Percentiles rank a stretch among this genome's conserved stretches.
These are phyloP conservation scores for Verasper variegatus DNA, from an alignment of 2,113 vertebrate species.

Conservation along the genomic window DNA sequence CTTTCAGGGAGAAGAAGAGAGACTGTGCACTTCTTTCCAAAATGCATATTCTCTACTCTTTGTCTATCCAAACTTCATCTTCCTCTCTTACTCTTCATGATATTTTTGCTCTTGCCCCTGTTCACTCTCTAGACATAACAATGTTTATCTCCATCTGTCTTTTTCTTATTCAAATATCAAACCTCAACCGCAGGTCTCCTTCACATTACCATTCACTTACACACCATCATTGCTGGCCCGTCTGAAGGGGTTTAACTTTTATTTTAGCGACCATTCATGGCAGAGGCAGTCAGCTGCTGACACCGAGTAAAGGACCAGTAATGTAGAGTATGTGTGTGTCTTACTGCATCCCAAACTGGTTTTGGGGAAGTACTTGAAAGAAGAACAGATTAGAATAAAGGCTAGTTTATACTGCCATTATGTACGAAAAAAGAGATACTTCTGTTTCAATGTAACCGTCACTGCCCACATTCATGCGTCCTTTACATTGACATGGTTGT, in stretches of 20 bases:
- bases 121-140: not conserved
- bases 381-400: not conserved
- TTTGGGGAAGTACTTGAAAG: not conserved
- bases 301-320: not conserved
- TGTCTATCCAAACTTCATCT: constrained; percentile 10
- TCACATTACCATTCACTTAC: not conserved
- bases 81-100: not conserved
- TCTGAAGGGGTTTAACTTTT: constrained; percentile 2
- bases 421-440: too few species aligned
- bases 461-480: too few species aligned
- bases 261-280: constrained; percentile 4
- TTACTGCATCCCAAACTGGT: not conserved
- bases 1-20: constrained; percentile 43
- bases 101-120: not conserved
- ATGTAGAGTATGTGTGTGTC: not conserved
- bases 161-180: not conserved
- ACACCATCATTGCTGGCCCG: constrained; percentile 1
- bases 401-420: too few species aligned
- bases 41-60: not conserved
- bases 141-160: not conserved
- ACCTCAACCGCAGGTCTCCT: not conserved
- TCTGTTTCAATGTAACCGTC: too few species aligned
- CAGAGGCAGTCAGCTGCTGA: not conserved
- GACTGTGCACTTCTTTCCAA: not conserved
- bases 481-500: too few species aligned